Percentiles rank a stretch among this genome's conserved stretches.
phyloP scores from a whole-genome alignment of 2,113 vertebrate genomes.

The Zosterops japonicus region DNA sequence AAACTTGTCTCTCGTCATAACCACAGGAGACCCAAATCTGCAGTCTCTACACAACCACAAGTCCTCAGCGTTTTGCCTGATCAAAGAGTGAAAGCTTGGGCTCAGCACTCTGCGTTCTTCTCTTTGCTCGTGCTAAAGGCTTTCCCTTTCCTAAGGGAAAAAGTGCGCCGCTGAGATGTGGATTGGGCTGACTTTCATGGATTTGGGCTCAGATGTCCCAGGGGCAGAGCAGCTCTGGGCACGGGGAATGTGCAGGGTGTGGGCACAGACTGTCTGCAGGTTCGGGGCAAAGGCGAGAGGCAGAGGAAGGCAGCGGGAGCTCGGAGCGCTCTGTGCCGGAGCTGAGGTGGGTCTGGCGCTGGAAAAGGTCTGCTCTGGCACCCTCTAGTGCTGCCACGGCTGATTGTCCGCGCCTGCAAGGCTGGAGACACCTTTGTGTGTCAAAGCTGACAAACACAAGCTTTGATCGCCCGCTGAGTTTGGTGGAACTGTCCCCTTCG shows the following conservation, averaged over 20 bases:
- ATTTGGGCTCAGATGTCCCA: background rate
- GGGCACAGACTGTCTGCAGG: background rate
- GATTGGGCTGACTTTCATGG: background rate
- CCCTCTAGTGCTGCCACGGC: constrained; percentile 28
- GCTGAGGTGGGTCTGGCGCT: background rate
- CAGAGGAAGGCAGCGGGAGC: background rate
- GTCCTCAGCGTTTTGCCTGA: background rate
- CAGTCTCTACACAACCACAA: constrained; percentile 22
- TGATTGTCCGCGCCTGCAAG: background rate
- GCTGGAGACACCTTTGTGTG: background rate
- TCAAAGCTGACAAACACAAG: background rate
- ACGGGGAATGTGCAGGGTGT: no score
- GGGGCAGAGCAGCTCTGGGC: background rate
- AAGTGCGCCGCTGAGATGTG: background rate
- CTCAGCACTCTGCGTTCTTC: background rate
- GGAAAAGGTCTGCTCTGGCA: constrained; percentile 16
- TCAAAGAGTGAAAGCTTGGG: background rate
- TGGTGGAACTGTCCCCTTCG: rapidly evolving
- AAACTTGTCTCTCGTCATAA: constrained; percentile 13
- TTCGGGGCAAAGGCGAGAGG: background rate
- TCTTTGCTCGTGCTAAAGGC: background rate
- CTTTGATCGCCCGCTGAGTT: rapidly evolving
- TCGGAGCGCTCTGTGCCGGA: rapidly evolving
- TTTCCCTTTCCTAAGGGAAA: background rate
- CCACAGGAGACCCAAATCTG: constrained; percentile 18